Base-by-base conservation (phyloP, 1,140 invertebrate genomes). In the Drosophila virilis region DNA sequence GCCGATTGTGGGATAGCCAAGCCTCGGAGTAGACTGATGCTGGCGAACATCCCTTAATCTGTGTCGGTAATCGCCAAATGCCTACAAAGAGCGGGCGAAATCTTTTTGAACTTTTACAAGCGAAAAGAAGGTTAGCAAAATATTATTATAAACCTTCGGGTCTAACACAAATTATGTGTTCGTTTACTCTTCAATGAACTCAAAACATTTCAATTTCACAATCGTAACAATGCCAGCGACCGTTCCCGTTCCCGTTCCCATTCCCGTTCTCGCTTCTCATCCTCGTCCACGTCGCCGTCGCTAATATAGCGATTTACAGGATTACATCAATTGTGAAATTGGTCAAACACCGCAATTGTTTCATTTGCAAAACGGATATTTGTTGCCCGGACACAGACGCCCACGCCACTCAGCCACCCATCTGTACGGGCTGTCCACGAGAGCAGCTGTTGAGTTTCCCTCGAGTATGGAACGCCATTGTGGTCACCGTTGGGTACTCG, bases 71-170 rank as follows among this genome's bases (percentile, higher is more conserved):
- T 90, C 86, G 85, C 43, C 46, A 80, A 71, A 79, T 75, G 70
- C 73, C 67, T 69, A 82, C 74, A 79, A 81, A 52, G 66, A 80
- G 73, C 83, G 83, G 83, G 61, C 83, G 84, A 91, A 88, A 86
- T 85, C 89, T 77, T 90, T 91, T 91, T 90, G 84, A 86, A 86
- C 81, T 91, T 89, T 78, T 80, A 77, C 78, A 74, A 81, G 74
- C 84, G 85, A 80, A 91, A 88, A 91, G 81, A 82, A 91, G 90
- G 89, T 91, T 91, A 91, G 77, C 89, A 83, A 91, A 91, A 91
- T 90, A 91, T 91, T 91, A 89, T 91, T 91, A 85, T 74, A 91
- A 91, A 83, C 90, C 89, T 90, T 74, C 84, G 50, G 38, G 70
- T 59, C 52, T 45, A 80, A 71, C 68, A 71, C 64, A 61, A 67